Base-by-base conservation (phyloP, 35 echinoderm and acorn worm genomes). In the Eucidaris tribuloides region DNA sequence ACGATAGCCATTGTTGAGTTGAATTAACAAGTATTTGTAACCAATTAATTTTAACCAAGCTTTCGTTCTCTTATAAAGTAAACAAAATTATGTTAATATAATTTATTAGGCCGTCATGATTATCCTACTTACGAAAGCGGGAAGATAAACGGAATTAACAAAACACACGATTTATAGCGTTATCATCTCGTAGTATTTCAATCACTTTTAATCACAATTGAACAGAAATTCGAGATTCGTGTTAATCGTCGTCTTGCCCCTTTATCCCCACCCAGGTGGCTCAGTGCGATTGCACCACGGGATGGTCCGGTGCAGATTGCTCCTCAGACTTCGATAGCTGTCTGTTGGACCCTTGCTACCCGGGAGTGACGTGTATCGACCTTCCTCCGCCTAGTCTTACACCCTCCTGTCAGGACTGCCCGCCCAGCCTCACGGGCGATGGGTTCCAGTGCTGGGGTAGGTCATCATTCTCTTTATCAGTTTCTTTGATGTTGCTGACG, bases 351-450 rank as follows among this genome's bases (percentile, higher is more conserved):
- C 58, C 70, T 30, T 93, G 91, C 60, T 93, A 88, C 45, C 52
- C 84, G 1, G 91, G 85, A 3, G 91, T 93, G 17, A 88, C 85
- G 2, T 93, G 91, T 45, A 79, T 93, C 20, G 91, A 93, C 45
- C 33, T 45, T 0, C 84, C 72, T 18, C 64, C 85, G 1, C 85
- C 85, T 0, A 55, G 58, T 45, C 46, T 45, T 4, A 46, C 34
- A 0, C 27, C 91, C 11, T 28, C n/a, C 0, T 93, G 91, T 65
- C 45, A 64, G 19, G 7, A 6, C 18, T 93, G 91, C 60, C 91
- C 91, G 1, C 15, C 81, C 2, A 79, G 78, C 22, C 91, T 93
- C 42, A 23, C 82, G 0, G 91, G 91, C 18, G 80, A 84, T 88
- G 91, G 91, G 39, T 40, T 50, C 41, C 62, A 88, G 28, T 93